Base-by-base conservation (phyloP, 2,113 vertebrate genomes). In the Trachemys scripta region DNA sequence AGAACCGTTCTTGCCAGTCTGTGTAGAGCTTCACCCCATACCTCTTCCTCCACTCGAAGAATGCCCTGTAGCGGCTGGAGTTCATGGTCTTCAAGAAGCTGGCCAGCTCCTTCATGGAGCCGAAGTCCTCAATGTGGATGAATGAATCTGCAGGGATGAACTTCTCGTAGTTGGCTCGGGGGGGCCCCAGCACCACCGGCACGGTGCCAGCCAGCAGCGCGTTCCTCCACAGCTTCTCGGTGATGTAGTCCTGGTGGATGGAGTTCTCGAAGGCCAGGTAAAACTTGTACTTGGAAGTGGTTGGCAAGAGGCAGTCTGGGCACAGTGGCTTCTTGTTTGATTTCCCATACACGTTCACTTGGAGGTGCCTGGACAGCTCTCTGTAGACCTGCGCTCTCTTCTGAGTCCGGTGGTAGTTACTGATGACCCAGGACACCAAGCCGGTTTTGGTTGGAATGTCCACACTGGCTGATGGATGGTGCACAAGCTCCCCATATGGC, bases 261-360 rank as follows among this genome's bases (percentile, higher is more conserved):
- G 99, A 98, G 96, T 99, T 99, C 97, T 99, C 99, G 0, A 99
- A 99, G n/a, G 99, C 98, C 82, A 99, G 98, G 88, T 99, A 99
- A 96, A 99, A 99, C 96, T 98, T 99, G 95, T 99, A 99, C 5
- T 5, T 98, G 53, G 99, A 99, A 29, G 99, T 97, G 0, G 98
- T 98, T 29, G 98, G 97, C 78, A 99, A 91, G 59, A 99, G 98
- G 9, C 95, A 98, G 11, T 27, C 3, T 0, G 96, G 51, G 1
- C 96, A 89, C 31, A 99, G 98, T 0, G 83, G 97, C 47, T 56
- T 98, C 7, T 94, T 87, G 5, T 1, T 95, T 81, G 98, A 99
- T 0, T 59, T 93, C 1, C 99, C 99, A 0, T 99, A 99, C 59
- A 99, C 92, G 0, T 98, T 97, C 50, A 99, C 98, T 0, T 76